These are phyloP conservation scores for Muntiacus reevesi DNA, from an alignment of 2,113 vertebrate species.

Conservation along the genomic window DNA sequence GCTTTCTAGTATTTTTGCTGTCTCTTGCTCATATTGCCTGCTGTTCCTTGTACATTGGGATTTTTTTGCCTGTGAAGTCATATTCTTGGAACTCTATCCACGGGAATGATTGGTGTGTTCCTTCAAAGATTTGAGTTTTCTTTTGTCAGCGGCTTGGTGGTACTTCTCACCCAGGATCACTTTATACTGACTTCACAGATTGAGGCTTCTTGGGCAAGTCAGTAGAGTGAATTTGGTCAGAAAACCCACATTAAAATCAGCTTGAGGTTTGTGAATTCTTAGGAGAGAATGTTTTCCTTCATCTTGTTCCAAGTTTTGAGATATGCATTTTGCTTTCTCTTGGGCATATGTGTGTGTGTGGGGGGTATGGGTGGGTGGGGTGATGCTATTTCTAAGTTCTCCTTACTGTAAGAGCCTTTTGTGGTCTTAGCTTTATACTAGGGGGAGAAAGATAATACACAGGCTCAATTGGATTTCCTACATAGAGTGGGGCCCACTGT, in stretches of 20 bases:
- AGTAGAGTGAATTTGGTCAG: background rate
- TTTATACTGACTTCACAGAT: background rate
- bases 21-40: background rate
- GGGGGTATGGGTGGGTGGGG: background rate
- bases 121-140: background rate
- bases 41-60: background rate
- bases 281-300: background rate
- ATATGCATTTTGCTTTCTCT: background rate
- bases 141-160: background rate
- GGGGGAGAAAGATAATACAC: background rate
- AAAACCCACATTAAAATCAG: constrained; percentile 23
- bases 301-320: constrained; percentile 42
- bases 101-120: background rate
- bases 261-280: constrained; percentile 45
- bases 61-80: constrained; percentile 3
- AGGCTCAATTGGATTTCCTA: background rate
- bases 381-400: background rate
- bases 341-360: background rate
- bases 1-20: background rate
- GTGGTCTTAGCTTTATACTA: background rate
- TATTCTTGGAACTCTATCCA: background rate
- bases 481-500: too few species aligned
- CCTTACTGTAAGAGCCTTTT: background rate
- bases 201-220: background rate
- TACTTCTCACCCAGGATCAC: background rate